Evolutionary conservation across 1,140 invertebrate genomes (phyloP), one percentile per base, ranked within the genome.

Genomic region (Palaemon carinicauda): DNA sequence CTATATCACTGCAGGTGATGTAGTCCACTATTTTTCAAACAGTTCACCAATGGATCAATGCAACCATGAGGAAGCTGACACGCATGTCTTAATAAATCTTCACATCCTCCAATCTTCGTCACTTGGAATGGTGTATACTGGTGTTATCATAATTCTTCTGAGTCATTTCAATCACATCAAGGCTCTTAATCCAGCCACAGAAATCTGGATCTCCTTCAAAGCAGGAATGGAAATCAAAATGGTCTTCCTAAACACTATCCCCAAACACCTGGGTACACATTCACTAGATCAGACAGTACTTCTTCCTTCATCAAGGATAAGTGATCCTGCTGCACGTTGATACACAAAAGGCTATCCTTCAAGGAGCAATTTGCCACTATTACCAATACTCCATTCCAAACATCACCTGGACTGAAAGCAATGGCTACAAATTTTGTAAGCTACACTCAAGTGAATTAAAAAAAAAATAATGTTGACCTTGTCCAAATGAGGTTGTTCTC

Each of bases 121-220:
- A 12, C 81, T 80, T 80, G 81, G 56, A 41, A 82, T 82, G 81
- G 65, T 82, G 15, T 33, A 79, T 27, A 82, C 81, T 82, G 81
- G 69, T 4, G 3, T 77, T 31, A 82, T 19, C 24, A 24, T 84
- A 52, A 84, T 84, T 80, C 82, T 82, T 74, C 73, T 74, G 82
- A 53, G 50, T 78, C 80, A 84, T 33, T 80, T 80, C 51, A 69
- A 83, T 24, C 82, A 84, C 71, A n/a, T n/a, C n/a, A n/a, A n/a
- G n/a, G 41, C 41, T 56, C 71, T 81, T 41, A 84, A 84, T 31
- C 53, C 74, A 29, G 41, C 31, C 15, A 41, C 41, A 84, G 51
- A 84, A 77, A 80, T 84, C 52, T 84, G 82, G 82, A 84, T 84
- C 53, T 51, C 73, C 10, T 84, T 84, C 74, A 54, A 52, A 84